Conservation (phyloP, 1,140 invertebrate genomes). For the Caenorhabditis latens region DNA sequence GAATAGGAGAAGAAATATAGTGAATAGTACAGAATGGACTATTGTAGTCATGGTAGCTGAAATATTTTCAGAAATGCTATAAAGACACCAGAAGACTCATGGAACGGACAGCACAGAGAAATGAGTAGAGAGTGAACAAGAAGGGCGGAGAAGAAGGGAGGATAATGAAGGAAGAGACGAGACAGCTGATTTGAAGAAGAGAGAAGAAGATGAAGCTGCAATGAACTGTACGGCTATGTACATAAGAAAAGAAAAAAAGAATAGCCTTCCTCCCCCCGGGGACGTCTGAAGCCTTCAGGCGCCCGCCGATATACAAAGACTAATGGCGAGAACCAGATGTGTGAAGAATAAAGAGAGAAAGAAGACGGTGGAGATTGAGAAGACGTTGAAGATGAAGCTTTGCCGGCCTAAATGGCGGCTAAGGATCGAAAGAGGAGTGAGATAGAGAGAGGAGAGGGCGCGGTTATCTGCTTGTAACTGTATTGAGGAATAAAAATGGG, state of each 20-base stretch:
- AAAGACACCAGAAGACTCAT: constrained; percentile 3
- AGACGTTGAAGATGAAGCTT: constrained; percentile 14
- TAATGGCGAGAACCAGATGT: constrained; percentile 51
- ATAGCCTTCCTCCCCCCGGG: background rate
- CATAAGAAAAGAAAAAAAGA: constrained; percentile 49
- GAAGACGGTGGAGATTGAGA: background rate
- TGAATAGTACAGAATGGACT: constrained; percentile 24
- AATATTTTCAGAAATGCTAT: constrained; percentile 18
- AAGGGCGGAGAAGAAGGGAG: background rate
- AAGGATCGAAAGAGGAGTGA: constrained; percentile 25
- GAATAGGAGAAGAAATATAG: constrained; percentile 36
- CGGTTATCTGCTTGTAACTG: constrained; percentile 31
- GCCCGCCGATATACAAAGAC: constrained; percentile 43
- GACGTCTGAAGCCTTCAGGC: constrained; percentile 17
- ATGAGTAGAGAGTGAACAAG: constrained; percentile 24
- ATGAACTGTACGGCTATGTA: constrained; percentile 49
- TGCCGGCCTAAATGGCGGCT: constrained; percentile 48
- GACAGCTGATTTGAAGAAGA: constrained; percentile 52
- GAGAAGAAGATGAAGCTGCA: constrained; percentile 43
- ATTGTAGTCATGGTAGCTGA: constrained; percentile 30
- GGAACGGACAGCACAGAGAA: background rate
- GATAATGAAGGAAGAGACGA: constrained; percentile 5
- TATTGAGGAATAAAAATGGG: constrained; percentile 16
- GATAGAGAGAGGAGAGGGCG: background rate
- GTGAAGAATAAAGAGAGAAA: constrained; percentile 25